Base-by-base conservation (phyloP, 2,113 vertebrate species). In the Brachyhypopomus gauderio region DNA sequence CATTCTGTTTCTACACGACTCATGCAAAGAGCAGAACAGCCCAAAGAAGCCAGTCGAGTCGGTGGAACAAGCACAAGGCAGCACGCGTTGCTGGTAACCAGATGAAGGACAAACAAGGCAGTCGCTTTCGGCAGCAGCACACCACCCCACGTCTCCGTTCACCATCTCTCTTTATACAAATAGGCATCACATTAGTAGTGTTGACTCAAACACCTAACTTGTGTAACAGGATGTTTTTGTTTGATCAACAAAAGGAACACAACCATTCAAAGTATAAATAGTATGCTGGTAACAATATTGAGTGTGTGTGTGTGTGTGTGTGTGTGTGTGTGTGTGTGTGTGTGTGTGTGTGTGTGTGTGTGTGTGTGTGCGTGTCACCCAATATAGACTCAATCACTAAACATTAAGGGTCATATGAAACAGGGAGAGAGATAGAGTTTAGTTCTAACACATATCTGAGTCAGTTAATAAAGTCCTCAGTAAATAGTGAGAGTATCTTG, bases 161-260 rank as follows among this genome's bases (percentile, higher is more conserved):
- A 30, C 30, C 30, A 3, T 30, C 56, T 38, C 5, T 59, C 20
- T 41, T 69, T 38, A 34, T 59, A 16, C 30, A 67, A 58, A 75
- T 59, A 81, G 48, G 20, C 60, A 66, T 52, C 41, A 63, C 79
- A 41, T 71, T 55, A 6, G 7, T 22, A 17, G 58, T 30, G 38
- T 67, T 73, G 60, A 63, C 72, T 75, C 20, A 55, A 66, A 66
- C 41, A 58, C 2, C 38, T 66, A 25, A 9, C 2, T 4, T 0
- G 17, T 60, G 59, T 23, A 60, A 60, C 59, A 60, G 22, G 60
- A 25, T 63, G 60, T 23, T 62, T 23, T 23, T 62, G 59, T 63
- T 63, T 63, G 60, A 63, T 19, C 20, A 63, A 63, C 60, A 27
- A 16, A 9, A 63, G 60, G 5, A 52, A 11, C 45, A 14, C 6